Percentiles rank a stretch among this genome's conserved stretches.
These are phyloP conservation scores for Leuciscus waleckii DNA, from an alignment of 2,797 vertebrate genomes.

Conservation along the genomic window DNA sequence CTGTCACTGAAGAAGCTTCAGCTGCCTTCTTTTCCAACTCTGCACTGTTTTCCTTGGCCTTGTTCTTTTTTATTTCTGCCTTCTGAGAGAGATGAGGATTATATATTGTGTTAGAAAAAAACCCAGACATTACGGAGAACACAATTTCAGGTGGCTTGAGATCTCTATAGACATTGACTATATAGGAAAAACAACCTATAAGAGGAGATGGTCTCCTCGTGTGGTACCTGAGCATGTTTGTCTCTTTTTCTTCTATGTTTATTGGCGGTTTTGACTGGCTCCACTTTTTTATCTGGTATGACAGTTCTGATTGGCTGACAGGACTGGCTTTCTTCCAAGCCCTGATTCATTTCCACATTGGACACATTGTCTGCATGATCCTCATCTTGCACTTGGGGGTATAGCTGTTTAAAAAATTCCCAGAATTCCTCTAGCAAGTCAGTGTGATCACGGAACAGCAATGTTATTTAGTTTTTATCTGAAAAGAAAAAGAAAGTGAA, in stretches of 20 bases:
- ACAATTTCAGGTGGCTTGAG: background rate
- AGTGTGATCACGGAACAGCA: constrained; percentile 81
- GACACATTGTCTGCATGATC: constrained; percentile 56
- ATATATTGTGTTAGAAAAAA: background rate
- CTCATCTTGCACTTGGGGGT: constrained; percentile 71
- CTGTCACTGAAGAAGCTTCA: background rate
- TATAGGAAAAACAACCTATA: background rate
- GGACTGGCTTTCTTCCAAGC: background rate
- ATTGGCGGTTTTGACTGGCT: background rate
- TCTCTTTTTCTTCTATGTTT: constrained; percentile 3
- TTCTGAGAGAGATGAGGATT: constrained; percentile 8
- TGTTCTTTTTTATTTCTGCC: constrained; percentile 9
- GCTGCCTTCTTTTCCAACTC: background rate
- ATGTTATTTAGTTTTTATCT: constrained; percentile 86
- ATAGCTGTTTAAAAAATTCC: constrained; percentile 84
- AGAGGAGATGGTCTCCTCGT: background rate
- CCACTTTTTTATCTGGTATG: background rate
- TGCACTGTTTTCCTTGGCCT: background rate
- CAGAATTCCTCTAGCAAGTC: constrained; percentile 88
- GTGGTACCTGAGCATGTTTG: constrained; percentile 3
- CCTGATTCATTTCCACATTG: background rate
- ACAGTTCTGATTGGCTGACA: background rate
- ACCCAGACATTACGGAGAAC: background rate
- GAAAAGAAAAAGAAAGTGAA: constrained; percentile 16
- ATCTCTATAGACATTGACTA: background rate